These are phyloP conservation scores for Bradypodion pumilum DNA, from an alignment of 2,797 vertebrate species.

Conservation along the genomic window DNA sequence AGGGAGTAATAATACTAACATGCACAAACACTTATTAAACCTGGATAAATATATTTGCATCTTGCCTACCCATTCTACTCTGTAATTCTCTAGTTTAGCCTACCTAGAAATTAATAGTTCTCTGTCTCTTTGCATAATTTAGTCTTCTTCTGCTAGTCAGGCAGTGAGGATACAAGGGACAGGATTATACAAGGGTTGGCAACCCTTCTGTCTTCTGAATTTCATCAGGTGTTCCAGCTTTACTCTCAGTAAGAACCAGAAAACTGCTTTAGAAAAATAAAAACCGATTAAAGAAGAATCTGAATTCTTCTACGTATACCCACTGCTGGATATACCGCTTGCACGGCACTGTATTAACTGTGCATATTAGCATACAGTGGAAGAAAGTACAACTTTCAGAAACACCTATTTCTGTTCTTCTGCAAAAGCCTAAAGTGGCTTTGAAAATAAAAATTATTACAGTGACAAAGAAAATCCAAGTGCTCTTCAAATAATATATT, in stretches of 20 bases:
- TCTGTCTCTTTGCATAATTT: background rate
- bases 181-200: background rate
- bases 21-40: background rate
- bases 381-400: background rate
- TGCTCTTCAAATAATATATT: conserved; percentile 39
- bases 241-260: background rate
- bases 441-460: background rate
- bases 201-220: background rate
- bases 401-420: background rate
- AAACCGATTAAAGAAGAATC: background rate
- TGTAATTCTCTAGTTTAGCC: background rate
- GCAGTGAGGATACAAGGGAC: background rate
- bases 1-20: background rate
- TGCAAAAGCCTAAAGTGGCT: background rate
- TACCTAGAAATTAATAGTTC: background rate
- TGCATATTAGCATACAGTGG: background rate
- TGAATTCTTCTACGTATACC: too few relatives aligned
- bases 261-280: background rate
- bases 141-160: background rate
- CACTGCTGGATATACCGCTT: background rate
- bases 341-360: background rate
- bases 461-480: conserved; percentile 38
- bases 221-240: background rate
- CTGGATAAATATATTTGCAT: background rate
- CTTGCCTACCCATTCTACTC: background rate